Percentiles rank a stretch among this genome's conserved stretches.
phyloP scores from a whole-genome alignment of 2,888 invertebrate species.

The Drosophila barbarae region DNA sequence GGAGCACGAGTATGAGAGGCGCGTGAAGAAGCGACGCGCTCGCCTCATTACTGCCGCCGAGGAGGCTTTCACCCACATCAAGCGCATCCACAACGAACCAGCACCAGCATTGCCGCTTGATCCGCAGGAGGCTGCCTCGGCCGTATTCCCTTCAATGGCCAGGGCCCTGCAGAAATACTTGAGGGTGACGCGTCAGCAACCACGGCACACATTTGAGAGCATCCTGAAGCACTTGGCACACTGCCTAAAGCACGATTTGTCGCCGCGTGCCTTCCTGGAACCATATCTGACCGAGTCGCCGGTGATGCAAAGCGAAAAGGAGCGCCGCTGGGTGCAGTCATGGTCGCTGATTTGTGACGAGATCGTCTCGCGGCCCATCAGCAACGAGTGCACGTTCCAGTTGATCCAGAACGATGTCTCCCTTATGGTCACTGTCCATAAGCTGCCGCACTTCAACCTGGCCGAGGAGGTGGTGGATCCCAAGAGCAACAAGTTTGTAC shows the following conservation, averaged over 20 bases:
- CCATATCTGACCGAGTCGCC: slow-evolving; percentile 93
- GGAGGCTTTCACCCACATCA: slow-evolving; percentile 98
- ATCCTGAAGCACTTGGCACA: slow-evolving; percentile 94
- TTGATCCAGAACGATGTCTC: slow-evolving; percentile 95
- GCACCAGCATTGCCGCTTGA: slow-evolving; percentile 93
- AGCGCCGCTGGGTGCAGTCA: slow-evolving; percentile 90
- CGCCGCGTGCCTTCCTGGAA: slow-evolving; percentile 96
- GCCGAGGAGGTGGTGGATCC: slow-evolving; percentile 98
- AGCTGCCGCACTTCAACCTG: slow-evolving; percentile 95
- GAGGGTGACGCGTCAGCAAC: slow-evolving; percentile 96
- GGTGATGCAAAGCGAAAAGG: slow-evolving; percentile 91
- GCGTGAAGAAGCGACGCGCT: slow-evolving; percentile 94
- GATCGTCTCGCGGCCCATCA: slow-evolving; percentile 91
- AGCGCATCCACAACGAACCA: slow-evolving; percentile 86
- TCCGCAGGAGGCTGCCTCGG: slow-evolving; percentile 97
- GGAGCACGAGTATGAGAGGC: slow-evolving; percentile 96
- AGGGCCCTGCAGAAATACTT: slow-evolving; percentile 97
- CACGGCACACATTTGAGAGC: slow-evolving; percentile 95
- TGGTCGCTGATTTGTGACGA: slow-evolving; percentile 98
- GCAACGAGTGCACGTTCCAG: slow-evolving; percentile 92
- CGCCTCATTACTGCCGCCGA: slow-evolving; percentile 95
- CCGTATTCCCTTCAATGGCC: slow-evolving; percentile 98
- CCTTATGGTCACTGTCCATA: slow-evolving; percentile 90
- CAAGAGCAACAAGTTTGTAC: slow-evolving; percentile 95
- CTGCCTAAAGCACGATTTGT: slow-evolving; percentile 95